phyloP scores from a whole-genome alignment of 2,113 vertebrate genomes.

The Brachypteracias leptosomus region DNA sequence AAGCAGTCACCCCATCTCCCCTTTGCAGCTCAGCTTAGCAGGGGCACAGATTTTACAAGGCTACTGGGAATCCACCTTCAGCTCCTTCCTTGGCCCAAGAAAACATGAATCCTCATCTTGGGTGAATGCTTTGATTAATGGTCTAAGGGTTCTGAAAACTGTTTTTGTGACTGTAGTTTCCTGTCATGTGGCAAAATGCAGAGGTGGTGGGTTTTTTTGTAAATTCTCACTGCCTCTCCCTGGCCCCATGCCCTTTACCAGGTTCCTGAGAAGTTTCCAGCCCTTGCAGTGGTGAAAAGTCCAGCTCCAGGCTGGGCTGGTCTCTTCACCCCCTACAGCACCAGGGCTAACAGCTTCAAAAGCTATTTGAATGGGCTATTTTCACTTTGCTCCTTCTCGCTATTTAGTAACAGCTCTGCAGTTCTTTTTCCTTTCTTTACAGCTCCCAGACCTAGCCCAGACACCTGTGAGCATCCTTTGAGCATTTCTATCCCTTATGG shows the following conservation, averaged over 20 bases:
- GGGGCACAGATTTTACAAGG: background rate
- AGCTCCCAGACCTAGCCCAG: background rate
- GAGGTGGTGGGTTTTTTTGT: background rate
- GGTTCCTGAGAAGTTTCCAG: background rate
- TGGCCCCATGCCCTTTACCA: background rate
- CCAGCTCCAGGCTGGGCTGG: background rate
- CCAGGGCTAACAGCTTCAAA: background rate
- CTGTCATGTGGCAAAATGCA: background rate
- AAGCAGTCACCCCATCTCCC: background rate
- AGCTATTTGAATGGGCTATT: background rate
- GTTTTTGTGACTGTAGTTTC: background rate
- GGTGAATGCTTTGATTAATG: background rate
- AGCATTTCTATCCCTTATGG: background rate
- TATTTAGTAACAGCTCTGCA: background rate
- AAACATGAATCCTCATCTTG: background rate
- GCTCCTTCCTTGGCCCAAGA: background rate
- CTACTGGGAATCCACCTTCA: background rate
- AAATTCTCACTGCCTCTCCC: background rate
- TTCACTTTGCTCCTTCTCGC: background rate
- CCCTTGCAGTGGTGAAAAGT: rapidly evolving
- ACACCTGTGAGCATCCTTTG: rapidly evolving
- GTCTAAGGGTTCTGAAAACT: background rate
- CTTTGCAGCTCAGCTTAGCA: background rate
- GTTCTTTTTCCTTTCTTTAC: background rate
- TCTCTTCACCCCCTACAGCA: rapidly evolving